These are phyloP conservation scores for Falcaria lacertinaria DNA, from an alignment of 2,888 invertebrate species.

Conservation along the genomic window DNA sequence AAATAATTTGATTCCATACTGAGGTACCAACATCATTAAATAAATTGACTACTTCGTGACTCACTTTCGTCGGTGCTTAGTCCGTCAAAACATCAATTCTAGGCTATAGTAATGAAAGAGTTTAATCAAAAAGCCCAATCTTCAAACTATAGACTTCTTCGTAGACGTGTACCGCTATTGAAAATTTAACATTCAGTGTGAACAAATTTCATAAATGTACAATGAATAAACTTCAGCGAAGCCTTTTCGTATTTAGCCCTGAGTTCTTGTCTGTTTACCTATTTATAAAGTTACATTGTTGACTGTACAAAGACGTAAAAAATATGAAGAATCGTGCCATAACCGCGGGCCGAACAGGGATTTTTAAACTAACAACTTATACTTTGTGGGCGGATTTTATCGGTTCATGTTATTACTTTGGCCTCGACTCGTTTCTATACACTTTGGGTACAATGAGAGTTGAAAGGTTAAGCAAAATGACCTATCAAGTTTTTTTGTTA, in stretches of 20 bases:
- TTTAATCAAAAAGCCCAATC: no score
- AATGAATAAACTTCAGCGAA: background rate
- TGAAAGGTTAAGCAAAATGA: background rate
- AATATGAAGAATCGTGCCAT: conserved; percentile 18
- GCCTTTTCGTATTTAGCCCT: background rate
- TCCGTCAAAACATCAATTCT: no score
- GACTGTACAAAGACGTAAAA: conserved; percentile 4
- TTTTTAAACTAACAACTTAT: conserved; percentile 43
- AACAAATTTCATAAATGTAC: background rate
- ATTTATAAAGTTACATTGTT: background rate
- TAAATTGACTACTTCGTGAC: no score
- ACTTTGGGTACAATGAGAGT: conserved; percentile 23
- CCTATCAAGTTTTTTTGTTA: background rate
- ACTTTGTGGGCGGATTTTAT: conserved; percentile 33
- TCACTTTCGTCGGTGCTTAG: no score
- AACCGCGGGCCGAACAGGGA: conserved; percentile 15
- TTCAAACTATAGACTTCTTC: no score
- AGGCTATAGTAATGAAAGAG: no score
- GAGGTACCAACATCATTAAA: no score
- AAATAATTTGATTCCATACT: no score
- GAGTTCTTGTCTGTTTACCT: background rate
- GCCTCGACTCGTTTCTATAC: conserved; percentile 37
- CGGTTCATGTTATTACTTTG: conserved; percentile 46
- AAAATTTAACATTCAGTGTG: no score
- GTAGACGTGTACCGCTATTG: no score